Conservation (phyloP, 2,797 vertebrate genomes). For the Tragopan temminckii region DNA sequence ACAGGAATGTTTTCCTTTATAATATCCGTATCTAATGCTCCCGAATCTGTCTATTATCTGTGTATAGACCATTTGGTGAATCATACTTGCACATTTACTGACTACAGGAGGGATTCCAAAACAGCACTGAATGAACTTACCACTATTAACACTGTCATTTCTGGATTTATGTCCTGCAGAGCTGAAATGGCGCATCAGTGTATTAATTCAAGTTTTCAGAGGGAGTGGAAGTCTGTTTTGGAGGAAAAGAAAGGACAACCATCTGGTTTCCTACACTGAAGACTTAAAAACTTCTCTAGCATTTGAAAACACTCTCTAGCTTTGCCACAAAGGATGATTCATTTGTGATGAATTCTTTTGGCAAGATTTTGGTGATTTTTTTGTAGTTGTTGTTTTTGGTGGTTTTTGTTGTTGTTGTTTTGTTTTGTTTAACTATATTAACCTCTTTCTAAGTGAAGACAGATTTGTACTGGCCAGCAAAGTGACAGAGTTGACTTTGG, state of each 20-base stretch:
- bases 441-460: not conserved
- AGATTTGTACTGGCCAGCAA: not conserved
- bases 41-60: not conserved
- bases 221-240: not conserved
- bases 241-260: not conserved
- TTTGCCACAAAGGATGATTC: not conserved
- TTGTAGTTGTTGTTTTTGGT: not conserved
- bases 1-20: not conserved
- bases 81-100: not conserved
- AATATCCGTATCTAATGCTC: not conserved
- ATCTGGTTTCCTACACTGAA: not conserved
- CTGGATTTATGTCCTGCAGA: not conserved
- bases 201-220: not conserved
- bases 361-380: not conserved
- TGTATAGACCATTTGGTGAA: not conserved
- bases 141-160: not conserved
- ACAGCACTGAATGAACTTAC: not conserved
- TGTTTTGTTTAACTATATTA: not conserved
- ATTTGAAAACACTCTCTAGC: not conserved
- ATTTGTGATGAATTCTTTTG: not conserved
- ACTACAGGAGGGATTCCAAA: not conserved
- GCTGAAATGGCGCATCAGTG: not conserved
- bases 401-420: not conserved
- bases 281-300: not conserved
- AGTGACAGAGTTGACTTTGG: not conserved